Evolutionary conservation across 2,113 vertebrate species (phyloP), one percentile per base, ranked within the genome.

Genomic region (Gallinago undulata): DNA sequence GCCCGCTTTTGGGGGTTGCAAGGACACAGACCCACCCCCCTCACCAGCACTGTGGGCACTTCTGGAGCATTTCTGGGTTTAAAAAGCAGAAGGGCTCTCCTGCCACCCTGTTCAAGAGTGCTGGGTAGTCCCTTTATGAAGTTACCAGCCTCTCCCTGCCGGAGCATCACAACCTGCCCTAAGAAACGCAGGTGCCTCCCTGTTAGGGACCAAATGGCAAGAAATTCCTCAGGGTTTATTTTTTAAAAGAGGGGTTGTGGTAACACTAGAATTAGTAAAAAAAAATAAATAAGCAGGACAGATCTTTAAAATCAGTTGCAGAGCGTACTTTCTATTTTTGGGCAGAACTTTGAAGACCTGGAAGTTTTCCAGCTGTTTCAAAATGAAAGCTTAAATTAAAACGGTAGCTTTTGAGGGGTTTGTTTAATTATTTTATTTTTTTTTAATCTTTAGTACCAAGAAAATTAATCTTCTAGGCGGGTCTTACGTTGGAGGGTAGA

Each of bases 111-210:
- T 96, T 97, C 93, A 91, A 93, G 76, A 75, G 43, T 39, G 75
- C 84, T 24, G 10, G 77, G 74, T 97, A 96, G 96, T 96, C 96
- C 70, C 75, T 93, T 96, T 94, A 91, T 81, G 79, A 19, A 59
- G 92, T 96, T 96, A 94, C 19, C 6, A 4, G 78, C 72, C n/a
- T 95, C 93, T 91, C 66, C 88, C 81, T 92, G 53, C 67, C 64
- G 1, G 64, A 9, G 6, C 91, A 79, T 69, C 84, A 4, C 22
- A 53, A 14, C 86, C 90, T 51, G 87, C 43, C 0, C 50, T 10
- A 57, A 35, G 78, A 62, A 77, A 25, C 9, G 1, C 75, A 47
- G 77, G 80, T 85, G 82, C 66, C 43, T 81, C 53, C 51, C n/a
- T 18, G 19, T 3, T 41, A 48, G 39, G 74, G 37, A 35, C 43